Percentiles rank a stretch among this genome's conserved stretches.
phyloP scores from a whole-genome alignment of 2,888 invertebrate species.

The Masnerella sp. region DNA sequence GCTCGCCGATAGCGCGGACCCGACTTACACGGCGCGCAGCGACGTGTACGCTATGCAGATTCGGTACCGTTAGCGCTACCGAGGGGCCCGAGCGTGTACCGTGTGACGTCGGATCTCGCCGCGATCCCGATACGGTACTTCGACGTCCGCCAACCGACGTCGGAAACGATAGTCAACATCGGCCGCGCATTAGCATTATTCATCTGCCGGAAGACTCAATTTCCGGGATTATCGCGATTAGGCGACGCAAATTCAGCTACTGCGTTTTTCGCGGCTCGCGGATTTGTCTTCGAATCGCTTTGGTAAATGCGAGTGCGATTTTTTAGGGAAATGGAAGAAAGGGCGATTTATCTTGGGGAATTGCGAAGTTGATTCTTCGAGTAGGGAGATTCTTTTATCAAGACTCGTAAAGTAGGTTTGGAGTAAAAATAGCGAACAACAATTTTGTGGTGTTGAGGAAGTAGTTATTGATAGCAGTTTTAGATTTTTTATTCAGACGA shows the following conservation, averaged over 20 bases:
- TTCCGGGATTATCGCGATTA: conserved; percentile 53
- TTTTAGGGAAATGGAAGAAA: too few relatives aligned
- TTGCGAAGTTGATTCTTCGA: too few relatives aligned
- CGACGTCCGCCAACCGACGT: conserved; percentile 48
- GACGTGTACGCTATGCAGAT: conserved; percentile 70
- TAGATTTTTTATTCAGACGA: too few relatives aligned
- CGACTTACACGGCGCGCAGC: conserved; percentile 62
- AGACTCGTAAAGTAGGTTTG: too few relatives aligned
- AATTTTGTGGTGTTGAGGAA: too few relatives aligned
- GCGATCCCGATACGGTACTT: conserved; percentile 63
- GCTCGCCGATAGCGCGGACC: conserved; percentile 66
- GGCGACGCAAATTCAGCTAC: conserved; percentile 22
- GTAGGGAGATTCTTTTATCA: too few relatives aligned
- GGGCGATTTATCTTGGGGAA: too few relatives aligned
- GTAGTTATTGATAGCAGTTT: too few relatives aligned
- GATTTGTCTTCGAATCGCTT: conserved; percentile 2
- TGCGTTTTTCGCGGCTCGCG: conserved; percentile 7
- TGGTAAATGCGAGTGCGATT: background rate
- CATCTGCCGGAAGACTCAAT: conserved; percentile 58
- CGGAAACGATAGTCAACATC: conserved; percentile 59
- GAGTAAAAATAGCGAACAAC: too few relatives aligned
- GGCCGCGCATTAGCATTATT: conserved; percentile 59
- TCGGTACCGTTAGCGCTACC: conserved; percentile 71
- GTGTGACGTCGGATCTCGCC: conserved; percentile 60
- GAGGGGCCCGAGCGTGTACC: conserved; percentile 44